Evolutionary conservation across 1,140 invertebrate genomes (phyloP).

Genomic region (Drusus annulatus): DNA sequence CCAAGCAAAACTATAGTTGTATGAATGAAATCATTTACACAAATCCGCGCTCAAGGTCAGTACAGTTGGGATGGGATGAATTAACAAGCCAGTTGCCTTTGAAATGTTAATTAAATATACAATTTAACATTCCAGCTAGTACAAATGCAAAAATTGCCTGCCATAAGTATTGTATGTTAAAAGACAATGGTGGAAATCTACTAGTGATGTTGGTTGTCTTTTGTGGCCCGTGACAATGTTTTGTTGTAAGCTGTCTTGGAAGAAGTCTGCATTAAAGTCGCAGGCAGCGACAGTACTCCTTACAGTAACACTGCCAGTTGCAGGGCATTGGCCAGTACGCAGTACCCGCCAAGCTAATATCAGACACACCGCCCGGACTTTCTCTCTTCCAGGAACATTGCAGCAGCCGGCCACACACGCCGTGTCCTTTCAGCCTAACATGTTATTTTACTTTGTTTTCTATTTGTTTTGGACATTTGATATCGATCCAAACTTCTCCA

Average conservation of each 20-base stretch:
- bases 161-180: constrained; percentile 54
- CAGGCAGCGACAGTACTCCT: not conserved
- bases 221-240: constrained; percentile 16
- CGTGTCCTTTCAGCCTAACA: constrained; percentile 34
- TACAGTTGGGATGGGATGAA: constrained; percentile 41
- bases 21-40: constrained; percentile 52
- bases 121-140: constrained; percentile 59
- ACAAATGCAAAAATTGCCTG: constrained; percentile 54
- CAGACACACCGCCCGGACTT: constrained; percentile 22
- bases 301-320: no score
- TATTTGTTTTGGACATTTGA: constrained; percentile 54
- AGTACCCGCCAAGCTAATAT: no score
- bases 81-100: constrained; percentile 45
- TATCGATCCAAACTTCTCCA: constrained; percentile 42
- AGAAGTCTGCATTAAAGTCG: not conserved
- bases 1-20: constrained; percentile 6
- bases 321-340: not conserved
- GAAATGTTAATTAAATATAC: constrained; percentile 54
- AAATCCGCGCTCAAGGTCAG: constrained; percentile 49
- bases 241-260: constrained; percentile 35
- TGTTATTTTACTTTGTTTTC: constrained; percentile 55
- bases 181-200: constrained; percentile 52
- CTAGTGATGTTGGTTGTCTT: not conserved
- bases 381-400: constrained; percentile 55
- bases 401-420: constrained; percentile 44